phyloP scores from a whole-genome alignment of 1,140 invertebrate genomes.

The Cotesia glomerata region DNA sequence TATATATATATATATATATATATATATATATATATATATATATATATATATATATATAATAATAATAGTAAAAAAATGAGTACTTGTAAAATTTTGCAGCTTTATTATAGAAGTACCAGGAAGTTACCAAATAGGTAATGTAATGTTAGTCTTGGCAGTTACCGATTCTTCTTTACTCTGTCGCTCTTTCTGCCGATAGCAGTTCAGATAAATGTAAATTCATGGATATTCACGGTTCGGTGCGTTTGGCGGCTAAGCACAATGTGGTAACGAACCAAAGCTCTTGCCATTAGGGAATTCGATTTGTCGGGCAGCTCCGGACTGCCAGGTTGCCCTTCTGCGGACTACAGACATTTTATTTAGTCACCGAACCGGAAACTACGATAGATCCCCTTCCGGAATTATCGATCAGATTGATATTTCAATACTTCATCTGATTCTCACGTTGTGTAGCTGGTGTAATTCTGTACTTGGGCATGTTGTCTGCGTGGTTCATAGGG shows the following conservation, averaged over 20 bases:
- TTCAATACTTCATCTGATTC: not conserved
- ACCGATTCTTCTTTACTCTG: no score
- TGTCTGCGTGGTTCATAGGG: no score
- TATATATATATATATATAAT: no score
- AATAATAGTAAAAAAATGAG: no score
- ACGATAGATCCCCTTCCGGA: slow-evolving; percentile 23
- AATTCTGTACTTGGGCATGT: no score
- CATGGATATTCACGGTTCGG: slow-evolving; percentile 35
- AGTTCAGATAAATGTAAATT: slow-evolving; percentile 36
- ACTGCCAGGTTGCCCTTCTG: not conserved
- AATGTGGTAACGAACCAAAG: slow-evolving; percentile 42
- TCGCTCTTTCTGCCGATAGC: no score
- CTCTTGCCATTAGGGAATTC: slow-evolving; percentile 43
- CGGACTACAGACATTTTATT: slow-evolving; percentile 38
- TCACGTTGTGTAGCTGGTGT: no score
- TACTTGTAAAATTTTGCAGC: no score
- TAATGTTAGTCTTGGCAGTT: slow-evolving; percentile 6
- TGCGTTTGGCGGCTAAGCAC: slow-evolving; percentile 39
- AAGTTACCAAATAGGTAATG: not conserved
- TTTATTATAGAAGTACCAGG: no score
- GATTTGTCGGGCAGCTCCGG: slow-evolving; percentile 31
- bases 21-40: no score
- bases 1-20: no score
- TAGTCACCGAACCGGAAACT: slow-evolving; percentile 33
- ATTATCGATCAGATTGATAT: slow-evolving; percentile 26